These are phyloP conservation scores for Ophion costatus DNA, from an alignment of 2,888 invertebrate species.

Conservation along the genomic window DNA sequence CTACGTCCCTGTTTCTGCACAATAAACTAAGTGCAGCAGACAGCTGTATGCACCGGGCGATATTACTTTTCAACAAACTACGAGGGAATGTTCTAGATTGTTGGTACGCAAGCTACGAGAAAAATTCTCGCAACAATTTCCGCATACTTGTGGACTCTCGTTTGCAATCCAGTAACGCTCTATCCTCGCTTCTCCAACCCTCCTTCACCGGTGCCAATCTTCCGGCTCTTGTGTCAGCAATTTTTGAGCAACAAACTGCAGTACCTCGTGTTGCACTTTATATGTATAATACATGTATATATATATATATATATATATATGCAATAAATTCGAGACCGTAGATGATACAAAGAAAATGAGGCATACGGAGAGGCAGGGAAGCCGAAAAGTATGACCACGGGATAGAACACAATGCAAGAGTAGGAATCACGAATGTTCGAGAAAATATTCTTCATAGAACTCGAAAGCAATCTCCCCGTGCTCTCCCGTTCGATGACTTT, in stretches of 20 bases:
- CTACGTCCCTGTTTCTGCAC: not conserved
- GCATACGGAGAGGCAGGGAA: not conserved
- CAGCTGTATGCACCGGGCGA: not conserved
- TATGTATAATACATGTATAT: not conserved
- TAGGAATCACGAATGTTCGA: slow-evolving; percentile 39
- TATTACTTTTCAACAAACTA: not conserved
- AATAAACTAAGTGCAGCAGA: not conserved
- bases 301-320: not conserved
- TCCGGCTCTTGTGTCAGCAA: slow-evolving; percentile 24
- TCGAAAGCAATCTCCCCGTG: slow-evolving; percentile 35
- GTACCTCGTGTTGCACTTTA: not conserved
- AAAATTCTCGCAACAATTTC: slow-evolving; percentile 26
- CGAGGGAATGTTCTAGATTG: not conserved
- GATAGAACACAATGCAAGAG: slow-evolving; percentile 16
- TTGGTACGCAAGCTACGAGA: not conserved
- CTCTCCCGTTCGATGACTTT: not conserved
- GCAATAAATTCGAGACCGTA: not conserved
- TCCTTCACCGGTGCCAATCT: not conserved
- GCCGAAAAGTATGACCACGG: not conserved
- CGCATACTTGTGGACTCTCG: not conserved
- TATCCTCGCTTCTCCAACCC: not conserved
- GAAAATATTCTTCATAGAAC: slow-evolving; percentile 23
- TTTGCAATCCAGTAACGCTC: not conserved
- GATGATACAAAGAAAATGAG: not conserved
- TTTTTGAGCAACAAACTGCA: slow-evolving; percentile 32